These are phyloP conservation scores for Rhombomys opimus DNA, from an alignment of 2,113 vertebrate species.

Conservation along the genomic window DNA sequence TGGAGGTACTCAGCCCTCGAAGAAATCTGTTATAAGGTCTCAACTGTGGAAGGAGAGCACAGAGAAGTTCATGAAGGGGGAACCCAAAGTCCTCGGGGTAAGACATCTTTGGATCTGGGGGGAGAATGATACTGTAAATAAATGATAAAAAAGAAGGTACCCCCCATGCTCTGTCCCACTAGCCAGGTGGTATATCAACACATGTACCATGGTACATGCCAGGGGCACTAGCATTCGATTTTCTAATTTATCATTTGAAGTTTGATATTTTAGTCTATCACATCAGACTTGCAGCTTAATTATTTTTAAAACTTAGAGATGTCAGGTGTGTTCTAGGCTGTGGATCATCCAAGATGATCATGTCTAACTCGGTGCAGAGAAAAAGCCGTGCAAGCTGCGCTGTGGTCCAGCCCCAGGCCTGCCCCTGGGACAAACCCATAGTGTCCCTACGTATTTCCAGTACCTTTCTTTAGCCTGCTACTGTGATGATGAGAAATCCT, in stretches of 20 bases:
- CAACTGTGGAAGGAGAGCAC: neutral
- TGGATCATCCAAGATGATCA: neutral
- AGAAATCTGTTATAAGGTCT: neutral
- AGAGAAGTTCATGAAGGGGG: slow-evolving; percentile 65
- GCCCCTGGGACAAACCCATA: neutral
- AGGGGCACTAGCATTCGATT: neutral
- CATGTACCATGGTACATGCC: too few species aligned
- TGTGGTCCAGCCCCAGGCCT: neutral
- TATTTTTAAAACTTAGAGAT: neutral
- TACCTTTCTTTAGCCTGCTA: neutral
- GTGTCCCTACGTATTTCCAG: neutral
- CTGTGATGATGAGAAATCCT: neutral
- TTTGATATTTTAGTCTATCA: neutral
- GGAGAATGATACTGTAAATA: neutral
- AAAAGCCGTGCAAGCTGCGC: neutral
- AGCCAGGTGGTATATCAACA: neutral
- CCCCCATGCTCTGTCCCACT: neutral
- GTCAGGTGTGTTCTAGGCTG: neutral
- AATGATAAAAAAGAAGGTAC: too few species aligned
- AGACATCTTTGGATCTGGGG: neutral
- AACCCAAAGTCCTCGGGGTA: slow-evolving; percentile 68
- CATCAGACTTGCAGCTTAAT: neutral
- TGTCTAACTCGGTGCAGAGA: neutral
- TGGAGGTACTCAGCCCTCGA: neutral
- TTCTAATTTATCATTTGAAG: neutral